A percentile compares a stretch with the other conserved stretches of the same genome.
phyloP scores from a whole-genome alignment of 2,113 vertebrate genomes.

The Gulo gulo region DNA sequence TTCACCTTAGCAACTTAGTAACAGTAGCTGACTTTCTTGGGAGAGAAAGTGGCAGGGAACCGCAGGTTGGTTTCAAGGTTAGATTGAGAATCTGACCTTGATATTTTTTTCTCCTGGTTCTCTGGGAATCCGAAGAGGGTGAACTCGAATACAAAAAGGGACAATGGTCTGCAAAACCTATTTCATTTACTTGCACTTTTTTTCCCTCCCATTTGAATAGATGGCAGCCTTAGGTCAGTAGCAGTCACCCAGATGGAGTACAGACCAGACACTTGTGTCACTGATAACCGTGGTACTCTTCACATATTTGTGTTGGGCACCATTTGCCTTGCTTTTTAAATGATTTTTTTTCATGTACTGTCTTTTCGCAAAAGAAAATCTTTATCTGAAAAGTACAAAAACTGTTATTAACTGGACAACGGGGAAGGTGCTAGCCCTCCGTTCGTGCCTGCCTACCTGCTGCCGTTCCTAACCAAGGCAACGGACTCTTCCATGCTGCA shows the following conservation, averaged over 20 bases:
- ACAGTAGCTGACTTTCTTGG: not conserved
- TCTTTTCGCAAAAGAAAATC: conserved; percentile 48
- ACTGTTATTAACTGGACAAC: conserved; percentile 32
- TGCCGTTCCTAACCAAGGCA: not conserved
- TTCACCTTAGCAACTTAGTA: not conserved
- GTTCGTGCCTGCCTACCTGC: not conserved
- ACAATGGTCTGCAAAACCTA: not conserved
- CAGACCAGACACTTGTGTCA: conserved; percentile 40
- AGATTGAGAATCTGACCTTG: not conserved
- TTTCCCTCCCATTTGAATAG: not conserved
- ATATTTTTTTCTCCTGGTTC: not conserved
- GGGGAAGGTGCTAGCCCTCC: conserved; percentile 31
- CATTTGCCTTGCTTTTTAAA: conserved; percentile 46
- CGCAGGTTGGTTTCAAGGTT: not conserved
- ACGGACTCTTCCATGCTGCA: not conserved
- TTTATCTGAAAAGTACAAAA: conserved; percentile 39
- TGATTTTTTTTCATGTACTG: conserved; percentile 37
- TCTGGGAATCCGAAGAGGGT: not conserved
- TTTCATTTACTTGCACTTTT: not conserved
- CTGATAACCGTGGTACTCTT: not conserved
- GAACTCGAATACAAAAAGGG: conserved; percentile 6
- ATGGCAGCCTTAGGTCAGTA: not conserved
- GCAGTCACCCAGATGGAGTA: not conserved
- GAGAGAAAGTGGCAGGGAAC: not conserved
- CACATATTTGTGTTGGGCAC: not conserved